These are phyloP conservation scores for Prinia subflava DNA, from an alignment of 2,113 vertebrate species.

Conservation along the genomic window DNA sequence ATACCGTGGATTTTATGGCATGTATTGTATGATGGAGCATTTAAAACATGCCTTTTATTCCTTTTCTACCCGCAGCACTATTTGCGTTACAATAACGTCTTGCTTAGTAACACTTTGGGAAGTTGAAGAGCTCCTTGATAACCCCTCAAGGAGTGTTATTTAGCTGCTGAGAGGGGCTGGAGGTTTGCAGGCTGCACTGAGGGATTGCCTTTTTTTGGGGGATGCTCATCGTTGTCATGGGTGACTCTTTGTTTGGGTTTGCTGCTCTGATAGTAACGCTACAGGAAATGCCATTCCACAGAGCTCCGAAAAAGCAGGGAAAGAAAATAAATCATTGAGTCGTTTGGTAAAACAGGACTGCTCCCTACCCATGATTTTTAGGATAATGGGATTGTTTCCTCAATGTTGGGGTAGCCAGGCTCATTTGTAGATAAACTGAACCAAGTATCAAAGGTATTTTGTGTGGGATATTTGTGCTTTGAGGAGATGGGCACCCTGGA, in stretches of 20 bases:
- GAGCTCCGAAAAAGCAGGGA: not conserved
- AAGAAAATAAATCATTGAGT: not conserved
- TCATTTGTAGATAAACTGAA: not conserved
- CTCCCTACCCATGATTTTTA: not conserved
- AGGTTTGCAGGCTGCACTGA: not conserved
- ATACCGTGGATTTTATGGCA: slow-evolving; percentile 48
- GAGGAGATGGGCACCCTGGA: not conserved
- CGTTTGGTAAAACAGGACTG: not conserved
- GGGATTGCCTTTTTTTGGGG: not conserved
- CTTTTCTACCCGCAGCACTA: not conserved
- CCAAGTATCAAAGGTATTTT: not conserved
- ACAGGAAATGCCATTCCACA: not conserved
- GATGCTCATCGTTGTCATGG: not conserved
- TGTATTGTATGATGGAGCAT: not conserved
- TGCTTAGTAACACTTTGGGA: slow-evolving; percentile 21
- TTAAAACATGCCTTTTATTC: slow-evolving; percentile 8
- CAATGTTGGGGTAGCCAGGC: not conserved
- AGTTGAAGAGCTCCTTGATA: slow-evolving; percentile 40
- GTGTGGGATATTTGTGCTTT: not conserved
- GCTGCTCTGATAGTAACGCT: not conserved
- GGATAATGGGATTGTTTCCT: not conserved
- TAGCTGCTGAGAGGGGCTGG: not conserved
- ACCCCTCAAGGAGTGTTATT: slow-evolving; percentile 22
- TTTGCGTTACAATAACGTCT: slow-evolving; percentile 33
- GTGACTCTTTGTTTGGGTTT: slow-evolving; percentile 32